Percentiles rank a stretch among this genome's conserved stretches.
These are phyloP conservation scores for Lysandra coridon DNA, from an alignment of 2,888 invertebrate species.

Conservation along the genomic window DNA sequence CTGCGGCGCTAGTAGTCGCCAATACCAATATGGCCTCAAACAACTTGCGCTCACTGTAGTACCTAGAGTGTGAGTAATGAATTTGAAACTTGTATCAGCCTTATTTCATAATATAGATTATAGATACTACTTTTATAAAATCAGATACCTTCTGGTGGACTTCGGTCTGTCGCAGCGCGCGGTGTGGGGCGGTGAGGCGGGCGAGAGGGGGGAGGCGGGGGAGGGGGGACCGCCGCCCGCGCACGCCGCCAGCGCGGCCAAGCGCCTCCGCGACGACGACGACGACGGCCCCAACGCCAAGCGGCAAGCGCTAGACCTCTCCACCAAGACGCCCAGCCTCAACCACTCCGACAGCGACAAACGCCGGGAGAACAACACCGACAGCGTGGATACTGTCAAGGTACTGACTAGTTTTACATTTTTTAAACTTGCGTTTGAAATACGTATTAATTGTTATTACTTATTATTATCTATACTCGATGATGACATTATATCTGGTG, in stretches of 20 bases:
- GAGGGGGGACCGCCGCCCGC: slow-evolving; percentile 74
- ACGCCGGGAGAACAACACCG: not conserved
- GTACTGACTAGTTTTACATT: not conserved
- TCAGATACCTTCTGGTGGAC: slow-evolving; percentile 89
- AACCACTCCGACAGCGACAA: slow-evolving; percentile 18
- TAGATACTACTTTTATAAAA: not conserved
- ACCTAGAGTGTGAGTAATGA: too few relatives aligned
- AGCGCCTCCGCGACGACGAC: slow-evolving; percentile 53
- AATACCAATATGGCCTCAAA: too few relatives aligned
- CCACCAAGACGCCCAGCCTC: slow-evolving; percentile 39
- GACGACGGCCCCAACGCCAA: slow-evolving; percentile 51
- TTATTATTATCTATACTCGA: not conserved
- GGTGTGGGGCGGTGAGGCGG: slow-evolving; percentile 75
- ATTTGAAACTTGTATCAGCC: too few relatives aligned
- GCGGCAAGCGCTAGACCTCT: slow-evolving; percentile 60
- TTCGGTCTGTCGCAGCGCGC: slow-evolving; percentile 92
- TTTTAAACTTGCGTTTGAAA: not conserved
- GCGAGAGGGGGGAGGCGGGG: slow-evolving; percentile 72
- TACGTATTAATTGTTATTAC: too few relatives aligned
- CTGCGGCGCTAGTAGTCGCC: too few relatives aligned
- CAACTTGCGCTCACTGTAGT: too few relatives aligned
- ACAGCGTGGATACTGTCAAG: not conserved
- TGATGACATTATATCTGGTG: not conserved
- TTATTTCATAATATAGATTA: too few relatives aligned
- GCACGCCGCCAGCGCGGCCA: slow-evolving; percentile 77